phyloP scores from a whole-genome alignment of 2,113 vertebrate species.

The Otolemur garnettii region DNA sequence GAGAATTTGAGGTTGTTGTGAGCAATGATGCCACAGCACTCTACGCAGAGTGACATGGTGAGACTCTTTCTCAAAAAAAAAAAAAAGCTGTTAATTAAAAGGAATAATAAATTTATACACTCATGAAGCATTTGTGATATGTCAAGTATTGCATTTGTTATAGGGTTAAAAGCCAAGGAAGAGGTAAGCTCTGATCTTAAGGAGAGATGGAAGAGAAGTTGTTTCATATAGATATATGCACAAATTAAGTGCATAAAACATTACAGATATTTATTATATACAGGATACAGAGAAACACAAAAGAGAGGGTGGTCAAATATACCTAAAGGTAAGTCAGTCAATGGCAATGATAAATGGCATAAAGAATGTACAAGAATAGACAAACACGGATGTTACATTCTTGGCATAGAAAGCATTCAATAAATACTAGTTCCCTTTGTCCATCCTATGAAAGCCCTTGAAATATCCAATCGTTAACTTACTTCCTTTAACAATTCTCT shows the following conservation, averaged over 20 bases:
- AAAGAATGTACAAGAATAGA: background rate
- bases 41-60: too few relatives aligned
- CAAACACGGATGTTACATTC: background rate
- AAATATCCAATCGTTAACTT: slow-evolving; percentile 8
- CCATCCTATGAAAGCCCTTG: slow-evolving; percentile 4
- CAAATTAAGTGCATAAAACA: slow-evolving; percentile 1
- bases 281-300: background rate
- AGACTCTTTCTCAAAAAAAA: too few relatives aligned
- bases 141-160: background rate
- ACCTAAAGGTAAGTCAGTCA: background rate
- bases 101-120: background rate
- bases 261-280: background rate
- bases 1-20: too few relatives aligned
- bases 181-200: background rate
- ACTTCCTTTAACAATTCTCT: slow-evolving; percentile 2
- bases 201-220: background rate
- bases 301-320: background rate
- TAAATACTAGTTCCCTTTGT: slow-evolving; percentile 15
- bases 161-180: background rate
- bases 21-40: too few relatives aligned
- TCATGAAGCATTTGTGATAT: slow-evolving; percentile 12
- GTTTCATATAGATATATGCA: background rate
- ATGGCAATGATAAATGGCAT: background rate
- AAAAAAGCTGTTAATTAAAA: background rate
- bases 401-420: background rate